A percentile compares a stretch with the other conserved stretches of the same genome.
These are phyloP conservation scores for Himalopsyche tibetana DNA, from an alignment of 2,888 invertebrate genomes.

Conservation along the genomic window DNA sequence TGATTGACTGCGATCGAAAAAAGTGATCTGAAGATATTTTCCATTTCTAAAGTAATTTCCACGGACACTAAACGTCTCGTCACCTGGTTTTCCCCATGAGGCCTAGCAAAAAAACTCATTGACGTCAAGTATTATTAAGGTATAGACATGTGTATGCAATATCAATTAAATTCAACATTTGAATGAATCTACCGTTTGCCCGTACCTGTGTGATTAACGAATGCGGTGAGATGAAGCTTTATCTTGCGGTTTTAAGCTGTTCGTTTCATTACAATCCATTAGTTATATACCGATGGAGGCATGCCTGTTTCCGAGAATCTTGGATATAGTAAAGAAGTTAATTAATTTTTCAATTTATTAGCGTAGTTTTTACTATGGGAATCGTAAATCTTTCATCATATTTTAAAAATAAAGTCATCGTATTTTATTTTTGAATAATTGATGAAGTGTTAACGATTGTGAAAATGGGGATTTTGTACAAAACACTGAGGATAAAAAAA, in stretches of 20 bases:
- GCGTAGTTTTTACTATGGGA: not conserved
- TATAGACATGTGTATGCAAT: not conserved
- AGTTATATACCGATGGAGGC: not conserved
- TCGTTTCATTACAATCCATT: not conserved
- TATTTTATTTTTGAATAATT: too few species aligned
- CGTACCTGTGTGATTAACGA: not conserved
- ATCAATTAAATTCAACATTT: not conserved
- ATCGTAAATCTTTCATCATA: not conserved
- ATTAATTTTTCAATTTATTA: slow-evolving; percentile 1
- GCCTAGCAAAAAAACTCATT: too few species aligned
- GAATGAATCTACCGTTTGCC: not conserved
- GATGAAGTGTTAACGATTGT: too few species aligned
- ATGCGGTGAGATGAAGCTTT: not conserved
- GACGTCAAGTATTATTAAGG: not conserved
- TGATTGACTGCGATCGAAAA: too few species aligned
- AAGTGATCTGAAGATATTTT: not conserved
- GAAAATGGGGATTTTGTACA: too few species aligned
- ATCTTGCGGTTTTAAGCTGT: not conserved
- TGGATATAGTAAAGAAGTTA: not conserved
- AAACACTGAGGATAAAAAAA: too few species aligned
- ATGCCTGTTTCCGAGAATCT: not conserved
- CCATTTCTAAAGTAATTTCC: not conserved
- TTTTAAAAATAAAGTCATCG: not conserved
- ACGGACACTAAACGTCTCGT: not conserved
- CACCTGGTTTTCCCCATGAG: slow-evolving; percentile 1